Conservation (phyloP, 1,140 invertebrate species). For the Harlomillsia oculata region DNA sequence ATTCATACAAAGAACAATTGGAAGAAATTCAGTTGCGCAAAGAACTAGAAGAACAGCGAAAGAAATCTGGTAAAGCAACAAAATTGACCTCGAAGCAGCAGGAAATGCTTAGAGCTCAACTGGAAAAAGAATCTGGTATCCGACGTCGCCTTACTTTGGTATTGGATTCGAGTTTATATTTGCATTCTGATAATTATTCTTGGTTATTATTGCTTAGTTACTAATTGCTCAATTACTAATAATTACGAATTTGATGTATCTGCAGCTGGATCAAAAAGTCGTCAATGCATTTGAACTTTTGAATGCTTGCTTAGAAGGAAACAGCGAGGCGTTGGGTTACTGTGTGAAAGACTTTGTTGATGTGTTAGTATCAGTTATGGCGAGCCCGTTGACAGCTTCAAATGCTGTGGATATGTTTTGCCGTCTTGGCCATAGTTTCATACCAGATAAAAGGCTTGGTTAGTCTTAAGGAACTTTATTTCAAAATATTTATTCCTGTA, state of each 20-base stretch:
- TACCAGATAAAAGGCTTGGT: conserved; percentile 15
- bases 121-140: conserved; percentile 72
- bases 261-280: conserved; percentile 54
- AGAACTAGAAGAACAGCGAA: conserved; percentile 81
- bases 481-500: background rate
- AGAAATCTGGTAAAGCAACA: conserved; percentile 62
- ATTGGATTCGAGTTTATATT: conserved; percentile 41
- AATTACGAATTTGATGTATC: conserved; percentile 28
- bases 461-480: background rate
- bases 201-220: background rate
- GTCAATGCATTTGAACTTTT: conserved; percentile 54
- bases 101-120: conserved; percentile 76
- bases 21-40: conserved; percentile 84
- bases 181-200: background rate
- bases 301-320: conserved; percentile 51
- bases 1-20: conserved; percentile 93
- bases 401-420: conserved; percentile 52
- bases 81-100: conserved; percentile 79
- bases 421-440: conserved; percentile 47
- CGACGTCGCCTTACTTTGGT: conserved; percentile 56
- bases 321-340: conserved; percentile 51
- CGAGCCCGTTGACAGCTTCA: conserved; percentile 60
- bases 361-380: conserved; percentile 52
- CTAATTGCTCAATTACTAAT: background rate
- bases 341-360: conserved; percentile 54